Base-by-base conservation (phyloP, 2,888 invertebrate genomes). In the Pseudococcus longispinus region DNA sequence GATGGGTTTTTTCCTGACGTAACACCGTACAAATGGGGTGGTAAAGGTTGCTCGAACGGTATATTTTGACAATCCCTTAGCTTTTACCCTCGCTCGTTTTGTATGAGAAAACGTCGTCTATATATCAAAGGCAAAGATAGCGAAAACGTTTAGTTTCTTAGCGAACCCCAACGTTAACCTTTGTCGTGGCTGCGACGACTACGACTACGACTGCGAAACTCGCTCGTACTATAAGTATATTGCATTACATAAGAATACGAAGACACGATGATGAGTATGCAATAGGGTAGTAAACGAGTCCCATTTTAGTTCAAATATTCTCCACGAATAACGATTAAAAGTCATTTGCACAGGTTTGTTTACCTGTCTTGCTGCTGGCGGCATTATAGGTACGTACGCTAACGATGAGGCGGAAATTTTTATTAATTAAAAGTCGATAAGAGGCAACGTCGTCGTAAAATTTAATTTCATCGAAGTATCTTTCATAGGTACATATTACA, bases 61-160 rank as follows among this genome's bases (percentile, higher is more conserved):
- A 15, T 70, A 70, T 26, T 70, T 70, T 70, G 70, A 70, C 29
- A 70, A 70, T 70, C 70, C 70, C 70, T 70, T 70, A 29, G 29
- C 18, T 70, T 70, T 70, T 29, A 70, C 70, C 70, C 70, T 70
- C 29, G 26, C 29, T 70, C 37, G 37, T 26, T 70, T 29, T 15
- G 26, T 29, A 60, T 18, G 70, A 29, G 70, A 70, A 70, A 70
- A 70, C 70, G 70, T 70, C 70, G 26, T 70, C 29, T 70, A 70
- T 23, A 70, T 70, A 70, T 70, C 70, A 70, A 70, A 70, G 70
- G 70, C 70, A 29, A 70, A 70, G 70, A 70, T 70, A 70, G 70
- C 70, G 70, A 70, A 70, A 70, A 70, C 70, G 70, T 70, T 70
- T 70, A 70, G 70, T 70, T 70, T 29, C 70, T 70, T 70, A 70